Conservation (phyloP, 1,140 invertebrate genomes). For the Sinonovacula constricta region DNA sequence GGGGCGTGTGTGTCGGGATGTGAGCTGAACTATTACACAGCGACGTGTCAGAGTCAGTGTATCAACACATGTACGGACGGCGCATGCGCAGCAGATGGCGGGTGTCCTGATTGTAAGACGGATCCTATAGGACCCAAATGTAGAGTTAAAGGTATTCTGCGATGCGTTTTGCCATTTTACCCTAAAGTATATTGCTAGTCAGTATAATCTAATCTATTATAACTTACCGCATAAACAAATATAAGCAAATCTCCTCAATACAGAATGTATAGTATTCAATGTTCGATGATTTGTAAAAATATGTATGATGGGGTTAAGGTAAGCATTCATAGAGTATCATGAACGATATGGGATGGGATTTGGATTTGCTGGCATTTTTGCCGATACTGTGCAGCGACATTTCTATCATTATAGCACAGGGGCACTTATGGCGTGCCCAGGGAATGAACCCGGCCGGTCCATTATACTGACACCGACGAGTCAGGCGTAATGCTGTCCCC, state of each 20-base stretch:
- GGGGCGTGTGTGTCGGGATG: constrained; percentile 17
- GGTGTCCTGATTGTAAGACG: constrained; percentile 16
- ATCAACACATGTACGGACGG: constrained; percentile 28
- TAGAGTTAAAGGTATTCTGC: constrained; percentile 18
- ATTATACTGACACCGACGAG: too few species aligned
- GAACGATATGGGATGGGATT: too few species aligned
- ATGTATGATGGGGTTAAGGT: neutral
- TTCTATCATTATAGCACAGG: too few species aligned
- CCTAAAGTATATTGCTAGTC: neutral
- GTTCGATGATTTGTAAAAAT: neutral
- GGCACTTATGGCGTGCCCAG: too few species aligned
- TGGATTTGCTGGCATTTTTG: too few species aligned
- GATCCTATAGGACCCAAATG: constrained; percentile 31
- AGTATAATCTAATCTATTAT: neutral
- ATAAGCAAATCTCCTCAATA: neutral
- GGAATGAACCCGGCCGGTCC: too few species aligned
- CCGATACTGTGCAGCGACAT: too few species aligned
- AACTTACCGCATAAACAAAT: neutral
- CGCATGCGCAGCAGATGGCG: constrained; percentile 13
- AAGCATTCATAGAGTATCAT: neutral
- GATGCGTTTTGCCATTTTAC: too few species aligned
- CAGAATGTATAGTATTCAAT: too few species aligned
- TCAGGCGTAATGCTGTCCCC: too few species aligned
- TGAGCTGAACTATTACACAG: constrained; percentile 6
- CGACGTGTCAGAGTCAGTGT: constrained; percentile 14